phyloP scores from a whole-genome alignment of 64 coral and sea anemone species.

The Trachythela sp. region DNA sequence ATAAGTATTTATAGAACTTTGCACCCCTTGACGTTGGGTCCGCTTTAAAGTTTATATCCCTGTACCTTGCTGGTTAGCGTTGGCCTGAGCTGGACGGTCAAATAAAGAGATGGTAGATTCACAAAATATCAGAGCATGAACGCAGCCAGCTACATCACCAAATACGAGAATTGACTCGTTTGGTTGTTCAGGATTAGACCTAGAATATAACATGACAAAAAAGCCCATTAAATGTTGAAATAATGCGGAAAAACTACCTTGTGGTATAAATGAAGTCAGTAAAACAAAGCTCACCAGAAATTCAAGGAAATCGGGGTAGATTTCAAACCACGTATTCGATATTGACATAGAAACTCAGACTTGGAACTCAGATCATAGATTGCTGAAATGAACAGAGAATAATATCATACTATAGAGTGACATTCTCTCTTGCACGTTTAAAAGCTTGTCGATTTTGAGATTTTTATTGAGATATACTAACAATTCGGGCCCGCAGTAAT shows the following conservation, averaged over 20 bases:
- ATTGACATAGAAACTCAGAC: slow-evolving; percentile 96
- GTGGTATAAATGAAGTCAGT: too few relatives aligned
- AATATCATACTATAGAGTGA: not conserved
- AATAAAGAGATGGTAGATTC: slow-evolving; percentile 82
- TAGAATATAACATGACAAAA: not conserved
- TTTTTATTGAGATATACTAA: not conserved
- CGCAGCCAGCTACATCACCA: slow-evolving; percentile 82
- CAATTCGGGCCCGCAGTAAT: too few relatives aligned
- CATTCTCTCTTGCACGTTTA: not conserved
- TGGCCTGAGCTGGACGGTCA: slow-evolving; percentile 83
- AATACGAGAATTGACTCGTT: slow-evolving; percentile 94
- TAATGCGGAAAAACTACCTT: too few relatives aligned
- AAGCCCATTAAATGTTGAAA: not conserved
- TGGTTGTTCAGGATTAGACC: slow-evolving; percentile 73
- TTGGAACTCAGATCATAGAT: slow-evolving; percentile 98
- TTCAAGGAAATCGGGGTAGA: slow-evolving; percentile 80
- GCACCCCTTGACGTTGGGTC: too few relatives aligned
- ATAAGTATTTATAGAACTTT: too few relatives aligned
- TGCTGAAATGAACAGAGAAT: slow-evolving; percentile 34
- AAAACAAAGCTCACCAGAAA: slow-evolving; percentile 66
- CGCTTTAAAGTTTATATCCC: too few relatives aligned
- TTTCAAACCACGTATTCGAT: slow-evolving; percentile 76
- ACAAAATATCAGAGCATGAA: slow-evolving; percentile 87
- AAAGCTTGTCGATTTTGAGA: not conserved
- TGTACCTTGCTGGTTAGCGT: slow-evolving; percentile 86